Evolutionary conservation across 2,797 vertebrate species (phyloP), one percentile per base, ranked within the genome.

Genomic region (Myripristis jacobus): DNA sequence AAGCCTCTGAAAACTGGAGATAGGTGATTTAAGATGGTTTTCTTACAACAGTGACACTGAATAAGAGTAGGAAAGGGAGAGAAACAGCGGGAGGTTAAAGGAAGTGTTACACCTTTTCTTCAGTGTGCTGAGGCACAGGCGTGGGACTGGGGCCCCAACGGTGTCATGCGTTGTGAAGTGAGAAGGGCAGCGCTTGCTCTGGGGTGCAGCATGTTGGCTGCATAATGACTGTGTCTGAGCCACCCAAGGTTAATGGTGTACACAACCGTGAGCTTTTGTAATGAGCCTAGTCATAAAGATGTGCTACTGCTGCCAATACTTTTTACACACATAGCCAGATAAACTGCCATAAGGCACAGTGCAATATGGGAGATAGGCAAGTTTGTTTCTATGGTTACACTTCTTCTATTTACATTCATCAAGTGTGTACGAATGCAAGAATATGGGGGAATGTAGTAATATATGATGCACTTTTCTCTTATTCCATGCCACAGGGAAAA

Each of bases 201-300:
- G 77, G 90, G 91, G 79, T 87, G 88, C 88, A 84, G 85, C 82
- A 77, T 90, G 88, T 91, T 89, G 85, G 72, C 87, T 87, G 84
- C 73, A 66, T 93, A 91, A 92, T 92, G 91, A 91, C 88, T 88
- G 73, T 88, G 89, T 91, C 89, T 89, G 86, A 92, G 91, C 82
- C 84, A 90, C 75, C 82, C 93, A 94, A 94, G 93, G 93, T 94
- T 94, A 94, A 94, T 92, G 90, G 90, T 91, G 90, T 89, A 91
- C 92, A 91, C 80, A 89, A 89, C 88, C 73, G 43, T 73, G 76
- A 78, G 84, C 66, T 81, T 77, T 87, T 21, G 81, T 93, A 93
- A 93, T 92, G 89, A 92, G 85, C 80, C 65, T 53, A 72, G 76
- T 89, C 83, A 84, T 83, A 81, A 84, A 85, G 79, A 87, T 77